phyloP scores from a whole-genome alignment of 92 coral and sea anemone species.

The Pocillopora meandrina region DNA sequence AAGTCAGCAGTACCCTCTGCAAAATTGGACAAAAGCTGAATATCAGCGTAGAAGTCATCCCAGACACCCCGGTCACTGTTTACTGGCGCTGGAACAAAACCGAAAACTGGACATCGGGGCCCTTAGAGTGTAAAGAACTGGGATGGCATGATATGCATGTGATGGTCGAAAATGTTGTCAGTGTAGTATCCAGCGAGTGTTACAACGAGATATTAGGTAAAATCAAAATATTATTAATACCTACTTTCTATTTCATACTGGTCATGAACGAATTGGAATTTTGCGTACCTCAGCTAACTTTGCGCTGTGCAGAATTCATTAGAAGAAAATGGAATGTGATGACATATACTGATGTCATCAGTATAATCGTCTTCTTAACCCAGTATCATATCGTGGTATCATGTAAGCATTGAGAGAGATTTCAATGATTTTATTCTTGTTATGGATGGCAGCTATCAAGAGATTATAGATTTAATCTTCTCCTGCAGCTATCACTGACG shows the following conservation, averaged over 20 bases:
- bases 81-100: constrained; percentile 30
- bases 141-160: constrained; percentile 32
- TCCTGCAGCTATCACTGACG: no score
- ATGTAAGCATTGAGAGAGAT: background rate
- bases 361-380: no score
- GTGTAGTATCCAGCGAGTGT: constrained; percentile 43
- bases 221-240: background rate
- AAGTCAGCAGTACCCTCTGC: constrained; percentile 41
- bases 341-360: no score
- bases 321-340: no score
- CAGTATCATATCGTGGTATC: no score
- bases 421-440: background rate
- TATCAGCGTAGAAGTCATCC: constrained; percentile 29
- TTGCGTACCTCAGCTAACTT: no score
- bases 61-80: constrained; percentile 11
- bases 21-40: constrained; percentile 34
- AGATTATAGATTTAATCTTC: no score
- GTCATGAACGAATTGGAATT: background rate
- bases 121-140: constrained; percentile 28
- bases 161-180: constrained; percentile 60
- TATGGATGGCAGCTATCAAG: background rate
- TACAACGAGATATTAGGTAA: constrained; percentile 4
- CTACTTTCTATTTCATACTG: background rate
- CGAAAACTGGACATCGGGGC: constrained; percentile 46
- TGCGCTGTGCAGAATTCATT: no score